These are phyloP conservation scores for Cosmopolites sordidus DNA, from an alignment of 2,888 invertebrate species.

Conservation along the genomic window DNA sequence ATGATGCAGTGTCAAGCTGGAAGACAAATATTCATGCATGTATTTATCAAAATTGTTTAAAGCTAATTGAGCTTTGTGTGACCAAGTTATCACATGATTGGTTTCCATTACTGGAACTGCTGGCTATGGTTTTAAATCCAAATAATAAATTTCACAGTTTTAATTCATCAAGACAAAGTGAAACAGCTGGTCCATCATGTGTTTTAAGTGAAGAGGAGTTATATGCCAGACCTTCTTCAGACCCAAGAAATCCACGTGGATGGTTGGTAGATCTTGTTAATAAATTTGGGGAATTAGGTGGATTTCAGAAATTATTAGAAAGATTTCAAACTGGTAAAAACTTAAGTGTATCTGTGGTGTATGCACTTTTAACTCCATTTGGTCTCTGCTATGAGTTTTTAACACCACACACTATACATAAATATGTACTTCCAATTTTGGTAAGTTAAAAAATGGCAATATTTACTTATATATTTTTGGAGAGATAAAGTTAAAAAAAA, in stretches of 20 bases:
- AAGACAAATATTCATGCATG: constrained; percentile 95
- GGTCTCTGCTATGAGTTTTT: constrained; percentile 89
- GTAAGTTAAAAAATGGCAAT: constrained; percentile 52
- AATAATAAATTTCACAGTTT: constrained; percentile 92
- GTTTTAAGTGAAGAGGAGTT: constrained; percentile 66
- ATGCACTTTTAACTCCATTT: constrained; percentile 82
- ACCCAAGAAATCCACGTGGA: constrained; percentile 82
- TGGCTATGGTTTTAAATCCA: constrained; percentile 92
- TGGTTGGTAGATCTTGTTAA: constrained; percentile 97
- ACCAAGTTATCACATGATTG: constrained; percentile 86
- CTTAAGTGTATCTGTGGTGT: constrained; percentile 71
- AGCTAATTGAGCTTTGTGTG: constrained; percentile 88
- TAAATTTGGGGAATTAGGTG: constrained; percentile 84
- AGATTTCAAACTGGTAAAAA: constrained; percentile 73
- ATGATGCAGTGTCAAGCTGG: constrained; percentile 97
- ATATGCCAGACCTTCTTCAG: constrained; percentile 69
- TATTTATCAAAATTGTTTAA: constrained; percentile 89
- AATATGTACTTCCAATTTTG: constrained; percentile 88
- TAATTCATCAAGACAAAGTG: constrained; percentile 73
- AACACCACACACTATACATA: constrained; percentile 84
- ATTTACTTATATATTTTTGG: background rate
- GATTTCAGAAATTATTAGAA: constrained; percentile 81
- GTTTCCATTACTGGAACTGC: constrained; percentile 84
- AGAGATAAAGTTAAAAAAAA: too few species aligned
- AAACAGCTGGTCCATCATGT: constrained; percentile 60